phyloP scores from a whole-genome alignment of 2,113 vertebrate genomes.

The cattle (Bos taurus) region DNA sequence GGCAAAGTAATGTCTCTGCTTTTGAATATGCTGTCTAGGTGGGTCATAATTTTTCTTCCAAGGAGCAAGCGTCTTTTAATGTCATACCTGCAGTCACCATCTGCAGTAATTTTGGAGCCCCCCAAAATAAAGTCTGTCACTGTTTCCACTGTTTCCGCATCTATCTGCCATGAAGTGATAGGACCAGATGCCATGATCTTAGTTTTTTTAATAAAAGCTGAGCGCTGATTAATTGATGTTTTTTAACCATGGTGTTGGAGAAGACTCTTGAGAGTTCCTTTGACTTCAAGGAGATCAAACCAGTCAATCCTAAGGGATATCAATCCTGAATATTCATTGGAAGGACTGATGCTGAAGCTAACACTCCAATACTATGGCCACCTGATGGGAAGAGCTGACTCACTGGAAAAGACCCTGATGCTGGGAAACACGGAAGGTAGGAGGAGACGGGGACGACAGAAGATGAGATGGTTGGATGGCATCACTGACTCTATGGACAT shows the following conservation, averaged over 20 bases:
- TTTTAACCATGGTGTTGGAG: background rate
- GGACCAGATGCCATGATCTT: background rate
- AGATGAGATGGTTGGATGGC: background rate
- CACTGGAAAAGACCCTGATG: background rate
- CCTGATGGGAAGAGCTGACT: background rate
- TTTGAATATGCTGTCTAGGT: background rate
- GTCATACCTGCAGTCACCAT: background rate
- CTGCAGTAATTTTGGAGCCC: background rate
- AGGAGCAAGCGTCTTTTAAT: background rate
- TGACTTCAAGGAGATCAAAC: background rate
- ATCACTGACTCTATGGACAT: background rate
- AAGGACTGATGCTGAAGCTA: background rate
- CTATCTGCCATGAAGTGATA: background rate
- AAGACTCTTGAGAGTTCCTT: background rate
- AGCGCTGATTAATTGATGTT: background rate
- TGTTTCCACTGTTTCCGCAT: background rate
- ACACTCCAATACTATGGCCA: background rate
- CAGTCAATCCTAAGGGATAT: background rate
- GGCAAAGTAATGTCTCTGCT: background rate
- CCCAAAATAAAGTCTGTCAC: background rate
- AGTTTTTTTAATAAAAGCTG: background rate
- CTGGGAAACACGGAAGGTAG: background rate
- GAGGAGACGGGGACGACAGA: background rate
- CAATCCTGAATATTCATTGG: background rate
- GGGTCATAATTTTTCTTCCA: background rate